A percentile compares a stretch with the other conserved stretches of the same genome.
Conservation (phyloP, 2,797 vertebrate species). For the Peromyscus melanophrys region DNA sequence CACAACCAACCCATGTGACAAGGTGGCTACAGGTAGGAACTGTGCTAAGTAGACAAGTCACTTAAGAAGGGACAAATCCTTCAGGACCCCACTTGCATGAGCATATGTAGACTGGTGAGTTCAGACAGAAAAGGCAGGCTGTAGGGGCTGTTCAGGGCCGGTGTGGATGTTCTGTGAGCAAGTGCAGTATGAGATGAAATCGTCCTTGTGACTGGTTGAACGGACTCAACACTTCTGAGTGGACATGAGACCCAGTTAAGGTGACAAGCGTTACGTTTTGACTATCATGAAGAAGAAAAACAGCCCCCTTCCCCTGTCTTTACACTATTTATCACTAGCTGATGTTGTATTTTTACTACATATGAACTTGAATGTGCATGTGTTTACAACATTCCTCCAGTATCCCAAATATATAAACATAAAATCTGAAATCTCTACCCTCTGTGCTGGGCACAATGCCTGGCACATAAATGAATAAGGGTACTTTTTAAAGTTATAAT, state of each 20-base stretch:
- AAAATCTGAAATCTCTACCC: background rate
- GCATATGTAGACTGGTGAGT: background rate
- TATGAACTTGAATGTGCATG: background rate
- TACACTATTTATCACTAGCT: background rate
- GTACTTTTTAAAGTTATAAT: slow-evolving; percentile 88
- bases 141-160: accelerated
- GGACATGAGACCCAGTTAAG: background rate
- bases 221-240: background rate
- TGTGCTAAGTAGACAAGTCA: background rate
- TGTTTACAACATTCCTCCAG: background rate
- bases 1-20: accelerated
- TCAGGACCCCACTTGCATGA: background rate
- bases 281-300: background rate
- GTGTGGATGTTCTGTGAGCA: background rate
- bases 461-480: background rate
- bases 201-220: background rate
- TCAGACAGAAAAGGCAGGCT: background rate
- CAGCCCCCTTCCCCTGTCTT: background rate
- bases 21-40: accelerated
- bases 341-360: background rate
- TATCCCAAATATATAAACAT: background rate
- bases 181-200: background rate
- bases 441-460: background rate
- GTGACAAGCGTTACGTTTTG: background rate
- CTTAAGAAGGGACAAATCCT: background rate